Evolutionary conservation across 2,113 vertebrate species (phyloP).

Genomic region (Tachuris rubrigastra): DNA sequence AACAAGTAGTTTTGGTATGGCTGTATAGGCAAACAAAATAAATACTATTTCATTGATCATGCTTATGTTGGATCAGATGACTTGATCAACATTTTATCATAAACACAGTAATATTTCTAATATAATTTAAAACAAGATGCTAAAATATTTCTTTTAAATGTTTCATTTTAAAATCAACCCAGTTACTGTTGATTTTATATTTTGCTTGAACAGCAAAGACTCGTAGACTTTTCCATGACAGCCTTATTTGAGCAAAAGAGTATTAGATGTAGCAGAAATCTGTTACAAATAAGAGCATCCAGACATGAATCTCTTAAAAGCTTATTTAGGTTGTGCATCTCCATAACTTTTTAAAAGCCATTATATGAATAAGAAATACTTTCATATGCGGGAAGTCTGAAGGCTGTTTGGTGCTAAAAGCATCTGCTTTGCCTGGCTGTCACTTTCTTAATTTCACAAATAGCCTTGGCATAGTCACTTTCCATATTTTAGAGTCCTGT

Average conservation of each 20-base stretch:
- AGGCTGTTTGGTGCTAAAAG: background rate
- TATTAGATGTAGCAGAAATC: background rate
- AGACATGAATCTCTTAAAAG: background rate
- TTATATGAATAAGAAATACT: slow-evolving; percentile 10
- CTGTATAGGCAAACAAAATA: background rate
- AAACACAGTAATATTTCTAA: background rate
- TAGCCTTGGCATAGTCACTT: background rate
- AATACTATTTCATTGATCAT: background rate
- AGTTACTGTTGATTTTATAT: background rate
- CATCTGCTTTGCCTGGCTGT: background rate
- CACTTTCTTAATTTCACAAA: slow-evolving; percentile 15
- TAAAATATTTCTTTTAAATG: background rate
- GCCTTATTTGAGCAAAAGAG: background rate
- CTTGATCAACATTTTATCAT: background rate
- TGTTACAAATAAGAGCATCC: background rate
- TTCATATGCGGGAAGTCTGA: background rate
- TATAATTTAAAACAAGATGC: background rate
- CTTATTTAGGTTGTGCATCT: background rate
- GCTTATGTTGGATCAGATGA: background rate
- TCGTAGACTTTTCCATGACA: background rate
- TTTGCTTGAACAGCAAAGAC: background rate
- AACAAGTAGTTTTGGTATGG: background rate
- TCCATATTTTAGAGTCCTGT: background rate
- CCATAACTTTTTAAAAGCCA: background rate
- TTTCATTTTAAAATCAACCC: background rate